phyloP scores from a whole-genome alignment of 1,140 invertebrate genomes.

The Drosophila pallidifrons region DNA sequence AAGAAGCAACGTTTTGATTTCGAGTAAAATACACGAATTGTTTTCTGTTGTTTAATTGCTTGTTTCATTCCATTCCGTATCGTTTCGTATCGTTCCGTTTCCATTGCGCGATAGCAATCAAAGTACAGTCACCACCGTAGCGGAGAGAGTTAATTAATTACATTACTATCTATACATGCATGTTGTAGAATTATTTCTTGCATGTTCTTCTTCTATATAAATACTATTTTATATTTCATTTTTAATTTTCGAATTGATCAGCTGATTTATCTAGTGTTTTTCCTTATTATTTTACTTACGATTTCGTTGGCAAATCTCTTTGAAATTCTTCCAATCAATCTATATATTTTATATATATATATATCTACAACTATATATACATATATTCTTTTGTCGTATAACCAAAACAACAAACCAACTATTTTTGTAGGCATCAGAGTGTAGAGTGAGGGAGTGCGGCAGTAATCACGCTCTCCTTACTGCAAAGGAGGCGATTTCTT shows the following conservation, averaged over 20 bases:
- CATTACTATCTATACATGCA: conserved; percentile 32
- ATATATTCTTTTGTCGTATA: conserved; percentile 63
- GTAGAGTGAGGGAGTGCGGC: conserved; percentile 85
- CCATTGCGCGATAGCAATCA: conserved; percentile 26
- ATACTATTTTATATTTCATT: conserved; percentile 4
- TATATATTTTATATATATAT: conserved; percentile 8
- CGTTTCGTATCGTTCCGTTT: conserved; percentile 71
- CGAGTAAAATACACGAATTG: conserved; percentile 66
- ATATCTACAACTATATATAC: conserved; percentile 39
- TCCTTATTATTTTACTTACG: conserved; percentile 30
- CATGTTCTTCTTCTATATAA: conserved; percentile 18
- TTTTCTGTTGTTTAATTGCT: conserved; percentile 60
- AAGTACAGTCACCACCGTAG: conserved; percentile 66
- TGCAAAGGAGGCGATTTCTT: conserved; percentile 95
- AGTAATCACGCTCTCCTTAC: conserved; percentile 91
- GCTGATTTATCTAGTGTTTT: background rate
- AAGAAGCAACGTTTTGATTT: conserved; percentile 45
- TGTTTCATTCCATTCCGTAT: conserved; percentile 63
- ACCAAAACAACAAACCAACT: conserved; percentile 55
- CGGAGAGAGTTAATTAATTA: conserved; percentile 27
- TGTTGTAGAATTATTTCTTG: conserved; percentile 42
- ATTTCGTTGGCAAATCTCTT: conserved; percentile 8
- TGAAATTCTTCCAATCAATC: background rate
- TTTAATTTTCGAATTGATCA: conserved; percentile 30
- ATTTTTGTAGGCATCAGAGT: conserved; percentile 85